These are phyloP conservation scores for Microcebus ravelobensis DNA, from an alignment of 2,113 vertebrate genomes.

Conservation along the genomic window DNA sequence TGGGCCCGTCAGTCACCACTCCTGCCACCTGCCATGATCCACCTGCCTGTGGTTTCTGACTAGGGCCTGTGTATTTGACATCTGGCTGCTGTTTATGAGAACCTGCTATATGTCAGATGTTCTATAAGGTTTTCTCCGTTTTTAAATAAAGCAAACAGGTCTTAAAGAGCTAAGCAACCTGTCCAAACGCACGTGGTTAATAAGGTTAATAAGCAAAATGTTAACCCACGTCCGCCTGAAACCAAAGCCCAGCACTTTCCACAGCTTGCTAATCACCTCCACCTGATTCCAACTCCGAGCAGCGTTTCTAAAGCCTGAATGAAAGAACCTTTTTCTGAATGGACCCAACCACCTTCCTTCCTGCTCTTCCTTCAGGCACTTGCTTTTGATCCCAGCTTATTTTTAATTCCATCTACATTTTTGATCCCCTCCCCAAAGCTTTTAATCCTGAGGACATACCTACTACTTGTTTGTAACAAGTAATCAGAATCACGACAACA, in stretches of 20 bases:
- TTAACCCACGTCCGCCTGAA: neutral
- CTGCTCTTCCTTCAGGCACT: neutral
- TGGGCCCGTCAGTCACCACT: neutral
- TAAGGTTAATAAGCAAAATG: neutral
- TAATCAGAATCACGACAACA: neutral
- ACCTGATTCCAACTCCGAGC: no score
- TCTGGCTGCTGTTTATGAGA: neutral
- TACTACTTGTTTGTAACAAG: neutral
- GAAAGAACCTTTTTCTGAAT: neutral
- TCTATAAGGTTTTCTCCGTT: neutral
- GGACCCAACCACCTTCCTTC: neutral
- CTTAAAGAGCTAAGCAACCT: neutral
- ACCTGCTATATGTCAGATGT: neutral
- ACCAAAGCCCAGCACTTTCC: neutral
- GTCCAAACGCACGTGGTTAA: neutral
- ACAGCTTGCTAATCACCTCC: neutral
- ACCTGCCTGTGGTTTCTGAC: neutral
- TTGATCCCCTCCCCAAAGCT: neutral
- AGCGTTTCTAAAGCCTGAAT: neutral
- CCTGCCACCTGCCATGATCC: fast-evolving
- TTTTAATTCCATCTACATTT: neutral
- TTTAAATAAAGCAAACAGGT: neutral
- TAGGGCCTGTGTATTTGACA: neutral
- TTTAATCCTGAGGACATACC: neutral
- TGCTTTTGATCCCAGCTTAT: neutral